Base-by-base conservation (phyloP, 2,888 invertebrate genomes). In the Athalia cordata region DNA sequence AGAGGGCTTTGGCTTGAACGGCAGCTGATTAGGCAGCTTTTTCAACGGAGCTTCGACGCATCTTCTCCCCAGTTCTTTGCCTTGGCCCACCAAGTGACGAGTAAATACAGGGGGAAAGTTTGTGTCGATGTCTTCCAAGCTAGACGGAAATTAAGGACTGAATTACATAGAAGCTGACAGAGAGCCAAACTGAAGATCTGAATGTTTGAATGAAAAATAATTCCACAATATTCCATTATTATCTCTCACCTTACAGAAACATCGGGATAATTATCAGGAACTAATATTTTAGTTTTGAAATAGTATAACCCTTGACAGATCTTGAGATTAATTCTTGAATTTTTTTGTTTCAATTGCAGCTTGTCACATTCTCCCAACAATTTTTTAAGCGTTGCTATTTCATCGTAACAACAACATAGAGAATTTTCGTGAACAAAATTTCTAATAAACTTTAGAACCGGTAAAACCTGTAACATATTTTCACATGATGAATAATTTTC, bases 361-460 rank as follows among this genome's bases (percentile, higher is more conserved):
- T 93, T 93, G 85, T 94, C 94, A 9, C 87, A 85, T 7, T 89
- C 86, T 5, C 83, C 85, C 4, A 94, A 85, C 43, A 92, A 88
- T 80, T 91, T 91, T 82, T 94, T 94, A 75, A 95, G 87, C 65
- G 90, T 87, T 79, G 92, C 91, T 79, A 95, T 94, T 89, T 95
- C 95, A 85, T 95, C 94, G 82, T 94, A 93, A 84, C 95, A 95
- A 78, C 94, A 94, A 85, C 93, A 94, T 4, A 95, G 89, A 0
- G 95, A 94, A 90, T 95, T 94, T 81, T 95, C 94, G 68, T 93
- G 92, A 11, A 95, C 89, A 86, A 95, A 95, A 80, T 92, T 93
- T 72, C 92, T 90, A 5, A 95, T 89, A 85, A 95, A 94, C 82
- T 92, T 91, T 13, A 95, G 87, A 4, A 93, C 90, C 67, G 91